phyloP scores from a whole-genome alignment of 2,888 invertebrate species.

The Argyresthia albistria region DNA sequence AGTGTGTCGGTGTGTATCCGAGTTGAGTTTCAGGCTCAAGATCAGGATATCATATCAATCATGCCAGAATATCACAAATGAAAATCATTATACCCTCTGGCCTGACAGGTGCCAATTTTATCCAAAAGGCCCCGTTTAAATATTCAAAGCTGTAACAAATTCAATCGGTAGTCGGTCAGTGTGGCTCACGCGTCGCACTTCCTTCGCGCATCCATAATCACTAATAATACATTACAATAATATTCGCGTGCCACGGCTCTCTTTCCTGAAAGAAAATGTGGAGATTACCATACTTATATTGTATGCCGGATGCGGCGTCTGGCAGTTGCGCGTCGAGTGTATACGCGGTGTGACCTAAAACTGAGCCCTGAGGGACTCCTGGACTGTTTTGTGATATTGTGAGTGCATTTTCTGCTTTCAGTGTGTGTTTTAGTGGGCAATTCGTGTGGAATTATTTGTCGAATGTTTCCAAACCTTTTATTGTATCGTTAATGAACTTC shows the following conservation, averaged over 20 bases:
- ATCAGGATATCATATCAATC: no score
- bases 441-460: background rate
- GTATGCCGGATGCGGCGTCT: background rate
- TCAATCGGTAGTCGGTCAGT: slow-evolving; percentile 19
- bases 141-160: slow-evolving; percentile 10
- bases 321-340: slow-evolving; percentile 1
- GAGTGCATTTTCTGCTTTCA: background rate
- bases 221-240: slow-evolving; percentile 33
- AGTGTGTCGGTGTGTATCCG: no score
- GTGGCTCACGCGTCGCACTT: slow-evolving; percentile 20
- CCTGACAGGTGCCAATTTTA: no score
- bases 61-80: no score
- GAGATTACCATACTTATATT: slow-evolving; percentile 54
- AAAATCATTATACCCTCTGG: no score
- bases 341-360: background rate
- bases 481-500: no score
- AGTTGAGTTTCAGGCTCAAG: no score
- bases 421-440: background rate
- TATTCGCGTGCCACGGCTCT: slow-evolving; percentile 31
- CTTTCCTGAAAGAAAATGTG: slow-evolving; percentile 56
- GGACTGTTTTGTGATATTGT: background rate
- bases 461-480: no score
- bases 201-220: slow-evolving; percentile 26
- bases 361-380: no score
- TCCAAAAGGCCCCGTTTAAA: slow-evolving; percentile 3